These are phyloP conservation scores for Coleophora deauratella DNA, from an alignment of 2,888 invertebrate genomes.

Conservation along the genomic window DNA sequence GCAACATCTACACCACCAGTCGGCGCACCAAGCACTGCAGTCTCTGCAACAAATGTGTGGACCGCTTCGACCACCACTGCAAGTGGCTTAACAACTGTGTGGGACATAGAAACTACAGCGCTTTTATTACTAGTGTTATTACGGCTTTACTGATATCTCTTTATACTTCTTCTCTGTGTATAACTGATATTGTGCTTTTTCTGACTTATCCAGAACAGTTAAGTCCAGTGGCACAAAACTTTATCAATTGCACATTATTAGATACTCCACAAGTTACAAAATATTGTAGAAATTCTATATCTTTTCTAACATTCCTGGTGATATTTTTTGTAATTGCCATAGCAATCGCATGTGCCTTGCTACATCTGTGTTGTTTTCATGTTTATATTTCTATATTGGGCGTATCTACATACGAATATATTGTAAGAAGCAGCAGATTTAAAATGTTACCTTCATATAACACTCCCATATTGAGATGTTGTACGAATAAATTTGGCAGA, in stretches of 20 bases:
- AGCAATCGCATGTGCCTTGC: slow-evolving; percentile 82
- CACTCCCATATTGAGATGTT: no score
- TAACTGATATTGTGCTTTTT: slow-evolving; percentile 80
- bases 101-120: slow-evolving; percentile 90
- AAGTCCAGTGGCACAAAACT: slow-evolving; percentile 71
- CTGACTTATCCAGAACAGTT: slow-evolving; percentile 74
- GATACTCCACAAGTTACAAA: slow-evolving; percentile 19
- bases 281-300: slow-evolving; percentile 47
- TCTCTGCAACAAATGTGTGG: slow-evolving; percentile 97
- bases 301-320: slow-evolving; percentile 53
- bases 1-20: slow-evolving; percentile 85
- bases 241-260: slow-evolving; percentile 42
- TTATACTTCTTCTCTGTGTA: slow-evolving; percentile 79
- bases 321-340: slow-evolving; percentile 81
- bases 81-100: slow-evolving; percentile 99
- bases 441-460: slow-evolving; percentile 20
- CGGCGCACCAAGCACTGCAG: slow-evolving; percentile 94
- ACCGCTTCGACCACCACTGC: slow-evolving; percentile 97
- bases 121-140: slow-evolving; percentile 86
- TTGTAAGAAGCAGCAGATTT: slow-evolving; percentile 51
- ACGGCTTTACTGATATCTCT: slow-evolving; percentile 84
- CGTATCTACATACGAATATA: slow-evolving; percentile 93
- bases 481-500: no score
- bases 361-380: slow-evolving; percentile 91
- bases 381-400: slow-evolving; percentile 89